Evolutionary conservation across 2,113 vertebrate genomes (phyloP).

Genomic region (Indri indri): DNA sequence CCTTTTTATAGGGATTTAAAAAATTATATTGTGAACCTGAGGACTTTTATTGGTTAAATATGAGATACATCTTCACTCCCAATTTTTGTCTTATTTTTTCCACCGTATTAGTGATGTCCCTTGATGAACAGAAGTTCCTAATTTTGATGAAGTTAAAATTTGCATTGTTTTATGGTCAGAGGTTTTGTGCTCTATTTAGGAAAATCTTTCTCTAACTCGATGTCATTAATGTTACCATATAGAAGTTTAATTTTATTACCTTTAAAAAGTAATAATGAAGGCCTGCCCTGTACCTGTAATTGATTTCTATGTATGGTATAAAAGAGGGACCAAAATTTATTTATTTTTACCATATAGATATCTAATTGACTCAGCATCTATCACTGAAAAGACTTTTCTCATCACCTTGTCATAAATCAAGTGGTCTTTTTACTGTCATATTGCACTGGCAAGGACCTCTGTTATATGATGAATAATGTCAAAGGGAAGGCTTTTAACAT

Average conservation of each 20-base stretch:
- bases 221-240: not conserved
- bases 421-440: not conserved
- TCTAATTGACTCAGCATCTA: not conserved
- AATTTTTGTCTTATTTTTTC: not conserved
- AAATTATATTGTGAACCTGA: not conserved
- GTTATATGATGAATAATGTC: not conserved
- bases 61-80: not conserved
- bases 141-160: not conserved
- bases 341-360: not conserved
- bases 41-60: not conserved
- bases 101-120: not conserved
- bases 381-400: not conserved
- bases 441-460: not conserved
- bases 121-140: not conserved
- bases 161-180: not conserved
- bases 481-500: not conserved
- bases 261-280: not conserved
- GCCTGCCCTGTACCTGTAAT: not conserved
- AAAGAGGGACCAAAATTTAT: not conserved
- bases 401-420: not conserved
- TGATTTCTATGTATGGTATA: not conserved
- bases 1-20: not conserved
- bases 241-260: not conserved
- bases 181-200: not conserved
- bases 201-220: not conserved